Evolutionary conservation across 1,140 invertebrate genomes (phyloP).

Genomic region (Drosophila repleta): DNA sequence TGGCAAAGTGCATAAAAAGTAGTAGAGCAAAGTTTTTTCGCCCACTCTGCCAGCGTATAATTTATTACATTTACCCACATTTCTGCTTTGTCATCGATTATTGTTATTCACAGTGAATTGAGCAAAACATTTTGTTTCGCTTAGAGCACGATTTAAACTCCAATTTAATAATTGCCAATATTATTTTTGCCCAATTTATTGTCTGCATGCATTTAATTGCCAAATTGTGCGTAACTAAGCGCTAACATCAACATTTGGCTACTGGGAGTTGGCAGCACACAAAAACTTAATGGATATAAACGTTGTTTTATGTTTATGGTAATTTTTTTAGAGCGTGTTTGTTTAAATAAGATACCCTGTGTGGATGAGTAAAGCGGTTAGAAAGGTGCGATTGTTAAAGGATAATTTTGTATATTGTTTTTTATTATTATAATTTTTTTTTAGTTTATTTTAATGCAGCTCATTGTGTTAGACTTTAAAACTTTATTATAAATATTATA

Average conservation of each 20-base stretch:
- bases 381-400: too few relatives aligned
- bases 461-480: too few relatives aligned
- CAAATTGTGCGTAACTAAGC: not conserved
- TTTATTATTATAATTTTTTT: too few relatives aligned
- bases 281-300: slow-evolving; percentile 4
- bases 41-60: not conserved
- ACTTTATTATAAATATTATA: too few relatives aligned
- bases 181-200: not conserved
- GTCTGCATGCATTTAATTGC: not conserved
- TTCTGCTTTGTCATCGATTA: slow-evolving; percentile 3
- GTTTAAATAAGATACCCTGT: not conserved
- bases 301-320: not conserved
- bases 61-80: slow-evolving; percentile 10
- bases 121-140: slow-evolving; percentile 2
- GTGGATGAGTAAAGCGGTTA: not conserved
- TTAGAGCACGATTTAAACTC: not conserved
- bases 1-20: not conserved
- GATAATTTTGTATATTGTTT: too few relatives aligned
- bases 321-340: not conserved
- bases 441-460: too few relatives aligned
- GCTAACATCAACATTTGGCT: not conserved
- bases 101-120: slow-evolving; percentile 14
- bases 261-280: not conserved
- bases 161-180: not conserved
- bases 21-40: not conserved